Evolutionary conservation across 2,888 invertebrate genomes (phyloP).

Genomic region (Embidobia sp.): DNA sequence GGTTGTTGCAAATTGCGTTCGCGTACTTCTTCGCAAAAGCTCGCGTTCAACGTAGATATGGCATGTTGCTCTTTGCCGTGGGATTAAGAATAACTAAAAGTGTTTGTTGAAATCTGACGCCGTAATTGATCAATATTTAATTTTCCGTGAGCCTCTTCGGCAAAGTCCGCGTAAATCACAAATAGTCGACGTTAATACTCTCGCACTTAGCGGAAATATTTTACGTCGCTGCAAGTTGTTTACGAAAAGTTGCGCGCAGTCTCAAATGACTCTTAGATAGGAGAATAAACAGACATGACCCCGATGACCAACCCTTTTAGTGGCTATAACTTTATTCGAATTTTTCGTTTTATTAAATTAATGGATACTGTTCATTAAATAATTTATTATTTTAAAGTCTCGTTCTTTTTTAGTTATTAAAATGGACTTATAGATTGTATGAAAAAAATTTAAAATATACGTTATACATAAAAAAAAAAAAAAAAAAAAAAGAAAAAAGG

Average conservation of each 20-base stretch:
- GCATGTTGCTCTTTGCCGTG: background rate
- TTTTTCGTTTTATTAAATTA: no score
- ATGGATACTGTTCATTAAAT: no score
- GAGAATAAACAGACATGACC: constrained; percentile 44
- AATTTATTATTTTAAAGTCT: no score
- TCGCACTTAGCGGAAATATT: constrained; percentile 24
- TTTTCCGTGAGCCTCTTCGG: constrained; percentile 1
- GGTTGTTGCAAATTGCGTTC: background rate
- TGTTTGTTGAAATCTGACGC: background rate
- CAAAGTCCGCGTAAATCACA: constrained; percentile 7
- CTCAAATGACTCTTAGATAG: constrained; percentile 36
- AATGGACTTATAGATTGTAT: no score
- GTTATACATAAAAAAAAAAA: no score
- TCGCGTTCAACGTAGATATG: no score
- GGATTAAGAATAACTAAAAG: constrained; percentile 1
- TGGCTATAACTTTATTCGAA: constrained; percentile 1
- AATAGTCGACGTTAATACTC: constrained; percentile 18
- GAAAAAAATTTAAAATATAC: background rate
- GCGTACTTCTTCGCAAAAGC: background rate
- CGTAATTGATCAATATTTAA: constrained; percentile 17
- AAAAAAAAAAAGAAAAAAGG: no score
- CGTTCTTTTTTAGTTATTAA: no score
- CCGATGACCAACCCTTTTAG: constrained; percentile 35
- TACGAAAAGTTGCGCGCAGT: constrained; percentile 29
- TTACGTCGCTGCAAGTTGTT: constrained; percentile 26